Evolutionary conservation across 2,888 invertebrate genomes (phyloP).

Genomic region (Liposcelis brunnea): DNA sequence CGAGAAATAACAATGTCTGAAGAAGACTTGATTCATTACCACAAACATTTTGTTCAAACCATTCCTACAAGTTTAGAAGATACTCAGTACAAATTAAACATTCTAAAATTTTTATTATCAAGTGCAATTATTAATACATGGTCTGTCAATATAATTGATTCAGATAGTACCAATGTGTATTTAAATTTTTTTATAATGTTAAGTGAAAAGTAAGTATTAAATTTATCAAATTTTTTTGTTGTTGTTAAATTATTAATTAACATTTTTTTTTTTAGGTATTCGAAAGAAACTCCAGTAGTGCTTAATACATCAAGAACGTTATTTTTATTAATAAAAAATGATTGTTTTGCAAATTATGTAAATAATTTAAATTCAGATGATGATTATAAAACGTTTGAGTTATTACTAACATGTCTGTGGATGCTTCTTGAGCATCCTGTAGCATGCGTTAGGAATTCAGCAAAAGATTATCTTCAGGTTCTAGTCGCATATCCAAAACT

Average conservation of each 20-base stretch:
- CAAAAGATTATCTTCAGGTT: background rate
- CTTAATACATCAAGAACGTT: background rate
- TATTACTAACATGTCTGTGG: background rate
- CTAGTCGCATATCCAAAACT: background rate
- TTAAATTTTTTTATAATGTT: slow-evolving; percentile 1
- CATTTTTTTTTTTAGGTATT: slow-evolving; percentile 2
- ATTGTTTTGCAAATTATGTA: background rate
- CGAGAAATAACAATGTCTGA: background rate
- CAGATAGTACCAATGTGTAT: background rate
- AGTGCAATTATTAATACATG: background rate
- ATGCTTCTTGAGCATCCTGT: slow-evolving; percentile 5
- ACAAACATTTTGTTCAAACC: background rate
- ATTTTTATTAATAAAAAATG: background rate
- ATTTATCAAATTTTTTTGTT: background rate
- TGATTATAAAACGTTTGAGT: background rate
- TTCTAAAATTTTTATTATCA: background rate
- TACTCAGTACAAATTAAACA: background rate
- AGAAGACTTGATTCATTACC: background rate
- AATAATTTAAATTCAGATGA: background rate
- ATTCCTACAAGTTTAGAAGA: background rate
- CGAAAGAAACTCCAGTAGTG: slow-evolving; percentile 1
- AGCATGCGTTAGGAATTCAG: slow-evolving; percentile 1
- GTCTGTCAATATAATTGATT: background rate
- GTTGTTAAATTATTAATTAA: background rate
- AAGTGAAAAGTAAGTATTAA: slow-evolving; percentile 1